Conservation (phyloP, 2,113 vertebrate species). For the Pleuronectes platessa region DNA sequence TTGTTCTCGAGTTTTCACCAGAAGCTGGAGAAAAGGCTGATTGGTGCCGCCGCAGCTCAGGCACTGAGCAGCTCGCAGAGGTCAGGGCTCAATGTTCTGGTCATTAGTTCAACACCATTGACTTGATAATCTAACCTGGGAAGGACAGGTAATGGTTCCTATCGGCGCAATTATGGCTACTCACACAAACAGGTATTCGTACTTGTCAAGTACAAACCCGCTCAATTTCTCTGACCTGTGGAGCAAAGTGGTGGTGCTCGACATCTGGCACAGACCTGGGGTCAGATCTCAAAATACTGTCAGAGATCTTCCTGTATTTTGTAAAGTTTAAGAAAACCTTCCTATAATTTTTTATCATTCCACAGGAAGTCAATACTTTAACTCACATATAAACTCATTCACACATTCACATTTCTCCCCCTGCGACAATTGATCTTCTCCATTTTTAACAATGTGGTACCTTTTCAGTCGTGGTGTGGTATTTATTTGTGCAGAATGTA, state of each 20-base stretch:
- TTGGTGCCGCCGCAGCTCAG: conserved; percentile 43
- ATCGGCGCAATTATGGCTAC: conserved; percentile 72
- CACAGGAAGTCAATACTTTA: background rate
- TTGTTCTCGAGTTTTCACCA: conserved; percentile 24
- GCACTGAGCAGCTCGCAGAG: conserved; percentile 53
- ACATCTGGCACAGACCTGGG: conserved; percentile 39
- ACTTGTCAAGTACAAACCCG: conserved; percentile 66
- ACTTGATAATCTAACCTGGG: conserved; percentile 81
- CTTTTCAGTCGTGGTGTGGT: background rate
- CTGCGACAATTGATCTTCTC: background rate
- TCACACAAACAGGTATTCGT: conserved; percentile 72
- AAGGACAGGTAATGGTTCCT: conserved; percentile 78
- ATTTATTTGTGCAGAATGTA: no score
- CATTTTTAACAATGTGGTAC: background rate
- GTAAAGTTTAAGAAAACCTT: background rate
- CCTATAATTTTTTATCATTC: background rate
- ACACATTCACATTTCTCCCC: background rate
- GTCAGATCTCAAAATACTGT: background rate
- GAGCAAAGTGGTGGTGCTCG: conserved; percentile 46
- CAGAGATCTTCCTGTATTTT: background rate
- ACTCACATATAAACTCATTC: background rate
- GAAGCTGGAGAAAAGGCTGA: conserved; percentile 36
- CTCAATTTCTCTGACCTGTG: conserved; percentile 60
- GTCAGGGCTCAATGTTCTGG: conserved; percentile 72
- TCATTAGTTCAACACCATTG: conserved; percentile 81